Conservation (phyloP, 2,797 vertebrate species). For the Enteromius argenteus region DNA sequence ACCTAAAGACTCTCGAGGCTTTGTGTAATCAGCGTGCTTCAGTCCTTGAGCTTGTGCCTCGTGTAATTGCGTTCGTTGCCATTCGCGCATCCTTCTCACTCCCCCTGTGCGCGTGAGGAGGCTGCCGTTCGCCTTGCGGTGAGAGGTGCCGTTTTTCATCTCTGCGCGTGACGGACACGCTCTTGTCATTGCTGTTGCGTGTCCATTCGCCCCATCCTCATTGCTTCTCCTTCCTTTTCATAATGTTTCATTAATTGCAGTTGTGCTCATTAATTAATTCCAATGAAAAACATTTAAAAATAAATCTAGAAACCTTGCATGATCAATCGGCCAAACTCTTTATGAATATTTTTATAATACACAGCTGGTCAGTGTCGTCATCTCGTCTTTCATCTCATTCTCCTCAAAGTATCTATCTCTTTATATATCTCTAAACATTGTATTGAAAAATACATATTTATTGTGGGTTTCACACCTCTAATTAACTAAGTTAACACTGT, state of each 20-base stretch:
- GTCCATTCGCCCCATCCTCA: slow-evolving; percentile 32
- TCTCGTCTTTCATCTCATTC: not conserved
- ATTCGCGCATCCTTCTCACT: slow-evolving; percentile 54
- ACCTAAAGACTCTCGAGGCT: slow-evolving; percentile 69
- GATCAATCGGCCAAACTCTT: not conserved
- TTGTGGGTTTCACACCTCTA: not conserved
- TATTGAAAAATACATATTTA: not conserved
- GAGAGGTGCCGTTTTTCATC: slow-evolving; percentile 76
- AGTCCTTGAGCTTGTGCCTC: slow-evolving; percentile 70
- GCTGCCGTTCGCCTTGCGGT: slow-evolving; percentile 67
- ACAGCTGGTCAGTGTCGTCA: not conserved
- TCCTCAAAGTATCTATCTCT: not conserved
- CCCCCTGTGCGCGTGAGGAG: slow-evolving; percentile 63
- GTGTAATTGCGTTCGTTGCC: slow-evolving; percentile 72
- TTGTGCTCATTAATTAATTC: slow-evolving; percentile 60
- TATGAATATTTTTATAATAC: not conserved
- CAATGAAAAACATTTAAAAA: not conserved
- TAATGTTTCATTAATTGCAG: slow-evolving; percentile 55
- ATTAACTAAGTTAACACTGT: not conserved
- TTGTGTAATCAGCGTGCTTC: slow-evolving; percentile 73
- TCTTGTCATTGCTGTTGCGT: slow-evolving; percentile 72
- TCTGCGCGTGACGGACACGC: slow-evolving; percentile 65
- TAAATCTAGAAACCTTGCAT: not conserved
- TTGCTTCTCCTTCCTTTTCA: slow-evolving; percentile 56
- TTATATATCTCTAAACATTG: not conserved